Base-by-base conservation (phyloP, 2,797 vertebrate genomes). In the Semotilus atromaculatus region DNA sequence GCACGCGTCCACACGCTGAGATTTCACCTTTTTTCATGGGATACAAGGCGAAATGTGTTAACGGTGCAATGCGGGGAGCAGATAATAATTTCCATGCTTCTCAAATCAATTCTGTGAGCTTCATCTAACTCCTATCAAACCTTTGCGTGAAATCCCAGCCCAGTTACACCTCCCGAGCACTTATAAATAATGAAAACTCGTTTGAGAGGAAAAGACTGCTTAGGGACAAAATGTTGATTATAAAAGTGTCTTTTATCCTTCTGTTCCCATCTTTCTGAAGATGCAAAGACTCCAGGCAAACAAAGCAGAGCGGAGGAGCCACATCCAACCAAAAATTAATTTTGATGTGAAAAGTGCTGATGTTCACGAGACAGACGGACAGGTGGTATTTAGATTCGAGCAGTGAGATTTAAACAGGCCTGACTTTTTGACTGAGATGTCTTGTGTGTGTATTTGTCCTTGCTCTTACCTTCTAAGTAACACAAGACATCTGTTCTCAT, bases 141-240 rank as follows among this genome's bases (percentile, higher is more conserved):
- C 95, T 95, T 85, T 66, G 77, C 34, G 70, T 92, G 94, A 96
- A 95, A 96, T 97, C 97, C 97, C 96, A 97, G 95, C 96, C 96
- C 95, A 91, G 95, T 96, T 96, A 96, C 95, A 94, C 97, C 95
- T 98, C 96, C 96, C 96, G 96, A 96, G 96, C 97, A 96, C 96
- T 97, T 98, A 96, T 97, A 97, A 99, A 99, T 99, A 97, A 99
- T 98, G 96, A 98, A 98, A 98, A 97, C 96, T 96, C 96, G 95
- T 97, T 97, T 96, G 95, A 96, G 92, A 96, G 96, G 96, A 93
- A 91, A 97, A 96, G 96, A 94, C 94, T 93, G 96, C 96, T 94
- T 95, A 93, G 94, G 95, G 95, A 96, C 94, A 95, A 96, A 96
- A 96, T 95, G 96, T 95, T 96, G 95, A 96, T 96, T 96, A 94